Evolutionary conservation across 2,113 vertebrate species (phyloP).

Genomic region (Malurus elegans): DNA sequence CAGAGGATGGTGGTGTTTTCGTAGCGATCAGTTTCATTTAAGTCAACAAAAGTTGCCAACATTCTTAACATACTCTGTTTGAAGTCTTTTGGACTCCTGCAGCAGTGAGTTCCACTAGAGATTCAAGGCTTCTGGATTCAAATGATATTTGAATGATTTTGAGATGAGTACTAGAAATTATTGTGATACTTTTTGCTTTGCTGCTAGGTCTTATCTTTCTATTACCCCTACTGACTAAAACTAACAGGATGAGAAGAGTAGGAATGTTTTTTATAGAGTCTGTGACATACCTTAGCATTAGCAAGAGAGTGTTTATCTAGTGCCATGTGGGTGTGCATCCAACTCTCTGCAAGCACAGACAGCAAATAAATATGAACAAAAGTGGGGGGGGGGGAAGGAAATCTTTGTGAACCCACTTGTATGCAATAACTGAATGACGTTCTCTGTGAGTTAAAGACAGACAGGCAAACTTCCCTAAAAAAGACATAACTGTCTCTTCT

Average conservation of each 20-base stretch:
- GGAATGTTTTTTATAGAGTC: not conserved
- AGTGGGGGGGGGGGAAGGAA: not conserved
- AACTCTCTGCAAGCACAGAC: not conserved
- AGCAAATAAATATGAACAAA: not conserved
- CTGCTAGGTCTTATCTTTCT: not conserved
- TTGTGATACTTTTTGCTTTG: not conserved
- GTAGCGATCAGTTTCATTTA: not conserved
- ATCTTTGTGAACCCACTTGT: not conserved
- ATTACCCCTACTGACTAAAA: not conserved
- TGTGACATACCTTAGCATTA: not conserved
- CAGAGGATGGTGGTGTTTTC: not conserved
- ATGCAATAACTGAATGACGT: not conserved
- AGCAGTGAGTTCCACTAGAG: not conserved
- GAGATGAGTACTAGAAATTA: not conserved
- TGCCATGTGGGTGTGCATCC: not conserved
- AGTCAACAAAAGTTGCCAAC: not conserved
- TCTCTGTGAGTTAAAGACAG: not conserved
- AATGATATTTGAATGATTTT: not conserved
- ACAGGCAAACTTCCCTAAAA: not conserved
- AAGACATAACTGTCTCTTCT: not conserved
- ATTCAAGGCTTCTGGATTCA: not conserved
- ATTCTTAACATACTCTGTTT: not conserved
- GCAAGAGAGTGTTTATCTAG: not conserved
- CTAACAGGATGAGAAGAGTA: not conserved
- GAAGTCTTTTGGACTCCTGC: not conserved